Percentiles rank a stretch among this genome's conserved stretches.
Evolutionary conservation across 2,113 vertebrate species (phyloP).

Genomic region (Passer montanus): DNA sequence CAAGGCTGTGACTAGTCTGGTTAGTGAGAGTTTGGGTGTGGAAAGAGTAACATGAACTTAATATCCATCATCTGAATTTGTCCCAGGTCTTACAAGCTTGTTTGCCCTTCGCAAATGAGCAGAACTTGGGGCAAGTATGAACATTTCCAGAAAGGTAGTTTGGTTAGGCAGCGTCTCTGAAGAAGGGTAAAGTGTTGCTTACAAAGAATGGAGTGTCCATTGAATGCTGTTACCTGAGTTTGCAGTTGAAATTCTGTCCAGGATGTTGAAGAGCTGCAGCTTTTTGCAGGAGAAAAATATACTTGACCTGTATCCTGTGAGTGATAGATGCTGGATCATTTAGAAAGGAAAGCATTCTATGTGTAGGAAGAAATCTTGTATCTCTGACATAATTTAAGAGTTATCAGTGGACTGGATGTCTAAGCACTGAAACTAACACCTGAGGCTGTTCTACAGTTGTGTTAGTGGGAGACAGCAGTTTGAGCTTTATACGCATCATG

Average conservation of each 20-base stretch:
- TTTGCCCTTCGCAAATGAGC: background rate
- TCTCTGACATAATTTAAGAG: background rate
- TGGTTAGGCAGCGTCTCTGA: background rate
- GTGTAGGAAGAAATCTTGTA: background rate
- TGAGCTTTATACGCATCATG: background rate
- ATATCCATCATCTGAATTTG: background rate
- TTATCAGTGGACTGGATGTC: background rate
- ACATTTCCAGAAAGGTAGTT: background rate
- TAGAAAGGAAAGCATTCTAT: background rate
- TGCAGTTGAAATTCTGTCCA: background rate
- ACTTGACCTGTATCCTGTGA: background rate
- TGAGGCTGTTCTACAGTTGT: background rate
- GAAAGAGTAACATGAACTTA: background rate
- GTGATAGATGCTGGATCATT: background rate
- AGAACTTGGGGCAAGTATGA: background rate
- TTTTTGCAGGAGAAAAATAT: background rate
- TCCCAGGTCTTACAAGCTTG: background rate
- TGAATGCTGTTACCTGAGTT: background rate
- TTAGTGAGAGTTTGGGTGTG: background rate
- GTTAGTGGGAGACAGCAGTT: background rate
- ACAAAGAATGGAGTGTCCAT: no score
- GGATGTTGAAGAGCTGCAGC: background rate
- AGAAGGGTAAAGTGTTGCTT: background rate
- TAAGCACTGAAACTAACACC: background rate
- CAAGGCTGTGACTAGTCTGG: background rate